phyloP scores from a whole-genome alignment of 2,888 invertebrate species.

The Heliconius aoede region DNA sequence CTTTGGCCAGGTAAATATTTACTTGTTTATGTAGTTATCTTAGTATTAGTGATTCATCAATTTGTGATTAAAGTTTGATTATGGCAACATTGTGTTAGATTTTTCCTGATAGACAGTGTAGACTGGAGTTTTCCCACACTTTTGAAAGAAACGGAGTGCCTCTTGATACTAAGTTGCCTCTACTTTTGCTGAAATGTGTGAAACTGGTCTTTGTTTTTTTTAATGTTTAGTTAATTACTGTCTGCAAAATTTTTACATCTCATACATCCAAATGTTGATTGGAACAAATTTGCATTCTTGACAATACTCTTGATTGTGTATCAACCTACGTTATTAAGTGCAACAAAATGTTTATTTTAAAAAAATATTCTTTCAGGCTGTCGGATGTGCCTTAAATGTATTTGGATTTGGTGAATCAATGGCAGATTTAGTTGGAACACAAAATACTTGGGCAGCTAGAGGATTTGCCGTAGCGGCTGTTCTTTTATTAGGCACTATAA shows the following conservation, averaged over 20 bases:
- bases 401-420: slow-evolving; percentile 98
- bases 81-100: neutral
- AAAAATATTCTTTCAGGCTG: slow-evolving; percentile 86
- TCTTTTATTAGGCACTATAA: slow-evolving; percentile 93
- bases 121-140: too few species aligned
- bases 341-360: neutral
- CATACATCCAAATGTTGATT: neutral
- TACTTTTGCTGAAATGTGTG: too few species aligned
- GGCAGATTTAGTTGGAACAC: slow-evolving; percentile 91
- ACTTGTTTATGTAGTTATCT: neutral
- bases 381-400: slow-evolving; percentile 97
- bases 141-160: too few species aligned
- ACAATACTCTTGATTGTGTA: neutral
- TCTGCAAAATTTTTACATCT: neutral
- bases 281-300: neutral
- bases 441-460: slow-evolving; percentile 91
- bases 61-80: neutral
- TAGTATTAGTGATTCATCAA: neutral
- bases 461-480: slow-evolving; percentile 95
- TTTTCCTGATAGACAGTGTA: neutral
- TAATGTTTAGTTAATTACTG: too few species aligned
- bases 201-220: too few species aligned
- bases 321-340: neutral
- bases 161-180: too few species aligned
- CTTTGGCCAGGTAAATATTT: slow-evolving; percentile 92